These are phyloP conservation scores for Venusia cambrica DNA, from an alignment of 2,888 invertebrate genomes.

Conservation along the genomic window DNA sequence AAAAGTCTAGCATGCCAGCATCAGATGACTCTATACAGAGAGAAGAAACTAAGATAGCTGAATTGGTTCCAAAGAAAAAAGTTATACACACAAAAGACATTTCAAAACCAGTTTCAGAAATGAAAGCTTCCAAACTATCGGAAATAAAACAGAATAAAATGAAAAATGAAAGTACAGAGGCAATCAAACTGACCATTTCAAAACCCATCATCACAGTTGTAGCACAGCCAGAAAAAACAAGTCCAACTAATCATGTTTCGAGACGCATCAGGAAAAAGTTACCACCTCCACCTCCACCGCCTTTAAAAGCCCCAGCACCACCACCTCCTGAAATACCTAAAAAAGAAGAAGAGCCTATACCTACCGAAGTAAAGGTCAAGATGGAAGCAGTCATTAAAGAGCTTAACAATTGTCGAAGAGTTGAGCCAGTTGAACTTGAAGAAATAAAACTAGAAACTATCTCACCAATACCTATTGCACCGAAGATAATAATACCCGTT, in stretches of 20 bases:
- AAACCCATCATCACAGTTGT: conserved; percentile 24
- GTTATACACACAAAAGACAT: conserved; percentile 20
- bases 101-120: conserved; percentile 8
- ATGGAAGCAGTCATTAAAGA: conserved; percentile 84
- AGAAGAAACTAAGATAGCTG: conserved; percentile 32
- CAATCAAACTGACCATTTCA: conserved; percentile 18
- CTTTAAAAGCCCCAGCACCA: conserved; percentile 42
- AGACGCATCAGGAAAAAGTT: conserved; percentile 64
- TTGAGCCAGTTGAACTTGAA: conserved; percentile 54
- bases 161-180: conserved; percentile 8
- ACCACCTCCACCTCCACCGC: conserved; percentile 72
- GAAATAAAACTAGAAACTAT: conserved; percentile 52
- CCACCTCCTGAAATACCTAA: conserved; percentile 22
- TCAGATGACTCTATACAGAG: conserved; percentile 37
- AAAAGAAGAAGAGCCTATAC: conserved; percentile 61
- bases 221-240: conserved; percentile 44
- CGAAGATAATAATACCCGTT: conserved; percentile 71
- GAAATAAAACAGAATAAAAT: conserved; percentile 13
- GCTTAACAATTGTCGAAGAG: conserved; percentile 64
- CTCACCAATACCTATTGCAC: conserved; percentile 44
- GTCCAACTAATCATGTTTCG: conserved; percentile 54
- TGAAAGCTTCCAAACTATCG: too few species aligned
- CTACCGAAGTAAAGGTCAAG: conserved; percentile 79
- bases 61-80: conserved; percentile 31
- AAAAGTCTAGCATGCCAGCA: conserved; percentile 37